phyloP scores from a whole-genome alignment of 2,797 vertebrate genomes.

The Novumbra hubbsi region DNA sequence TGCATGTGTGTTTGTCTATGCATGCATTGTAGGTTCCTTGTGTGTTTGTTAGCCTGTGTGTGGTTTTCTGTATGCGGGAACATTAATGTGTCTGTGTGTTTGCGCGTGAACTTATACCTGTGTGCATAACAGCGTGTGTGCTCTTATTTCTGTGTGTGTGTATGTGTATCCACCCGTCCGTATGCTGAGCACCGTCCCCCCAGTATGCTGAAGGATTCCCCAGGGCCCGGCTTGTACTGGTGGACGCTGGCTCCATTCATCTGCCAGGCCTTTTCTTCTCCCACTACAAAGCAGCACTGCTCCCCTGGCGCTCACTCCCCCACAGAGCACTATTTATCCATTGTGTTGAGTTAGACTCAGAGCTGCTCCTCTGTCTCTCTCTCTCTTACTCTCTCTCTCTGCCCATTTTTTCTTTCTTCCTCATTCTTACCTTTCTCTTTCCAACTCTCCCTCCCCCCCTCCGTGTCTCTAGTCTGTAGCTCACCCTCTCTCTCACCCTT shows the following conservation, averaged over 20 bases:
- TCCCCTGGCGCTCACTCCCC: constrained; percentile 74
- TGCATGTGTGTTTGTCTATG: constrained; percentile 3
- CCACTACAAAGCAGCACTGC: constrained; percentile 81
- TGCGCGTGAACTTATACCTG: constrained; percentile 12
- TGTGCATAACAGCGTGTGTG: too few species aligned
- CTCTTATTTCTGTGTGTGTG: neutral
- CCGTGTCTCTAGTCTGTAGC: too few species aligned
- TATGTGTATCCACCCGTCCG: neutral
- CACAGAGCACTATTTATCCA: constrained; percentile 72
- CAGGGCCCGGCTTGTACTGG: constrained; percentile 47
- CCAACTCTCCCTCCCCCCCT: neutral
- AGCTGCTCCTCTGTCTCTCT: constrained; percentile 28
- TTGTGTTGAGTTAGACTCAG: constrained; percentile 58
- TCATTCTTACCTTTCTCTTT: constrained; percentile 7
- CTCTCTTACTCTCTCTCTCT: neutral
- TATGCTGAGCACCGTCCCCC: neutral
- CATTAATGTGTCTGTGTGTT: constrained; percentile 33
- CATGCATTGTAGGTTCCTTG: neutral
- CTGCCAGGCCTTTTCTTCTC: constrained; percentile 87
- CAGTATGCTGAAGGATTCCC: constrained; percentile 43
- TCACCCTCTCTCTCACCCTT: constrained; percentile 8
- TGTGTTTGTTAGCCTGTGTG: constrained; percentile 7
- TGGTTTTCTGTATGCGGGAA: constrained; percentile 8
- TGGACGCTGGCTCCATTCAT: constrained; percentile 83
- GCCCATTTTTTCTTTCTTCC: neutral